phyloP scores from a whole-genome alignment of 2,888 invertebrate species.

The Eulithis testata region DNA sequence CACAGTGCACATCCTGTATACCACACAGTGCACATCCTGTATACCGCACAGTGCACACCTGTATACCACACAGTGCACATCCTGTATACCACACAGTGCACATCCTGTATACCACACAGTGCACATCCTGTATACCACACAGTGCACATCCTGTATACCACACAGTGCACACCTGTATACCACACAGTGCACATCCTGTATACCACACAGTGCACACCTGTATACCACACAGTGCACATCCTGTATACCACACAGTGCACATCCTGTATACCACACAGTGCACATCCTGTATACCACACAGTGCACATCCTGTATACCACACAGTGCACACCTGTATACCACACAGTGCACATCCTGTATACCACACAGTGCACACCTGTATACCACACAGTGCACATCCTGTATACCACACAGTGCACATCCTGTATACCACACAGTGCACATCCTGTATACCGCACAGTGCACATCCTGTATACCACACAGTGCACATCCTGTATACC shows the following conservation, averaged over 20 bases:
- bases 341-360: slow-evolving; percentile 1
- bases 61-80: slow-evolving; percentile 15
- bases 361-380: slow-evolving; percentile 1
- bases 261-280: slow-evolving; percentile 1
- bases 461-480: too few species aligned
- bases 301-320: slow-evolving; percentile 1
- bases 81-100: slow-evolving; percentile 20
- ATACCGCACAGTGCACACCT: slow-evolving; percentile 14
- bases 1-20: slow-evolving; percentile 16
- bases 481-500: too few species aligned
- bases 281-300: background rate
- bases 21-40: slow-evolving; percentile 15
- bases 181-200: slow-evolving; percentile 1
- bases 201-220: slow-evolving; percentile 1
- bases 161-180: slow-evolving; percentile 1
- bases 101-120: slow-evolving; percentile 16
- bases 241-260: slow-evolving; percentile 1
- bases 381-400: background rate
- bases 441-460: slow-evolving; percentile 1
- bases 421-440: slow-evolving; percentile 1
- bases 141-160: slow-evolving; percentile 16
- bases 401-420: slow-evolving; percentile 1
- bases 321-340: slow-evolving; percentile 1
- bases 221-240: background rate
- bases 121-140: slow-evolving; percentile 16